Percentiles rank a stretch among this genome's conserved stretches.
Conservation (phyloP, 2,113 vertebrate species). For the Lethenteron camtschaticum region DNA sequence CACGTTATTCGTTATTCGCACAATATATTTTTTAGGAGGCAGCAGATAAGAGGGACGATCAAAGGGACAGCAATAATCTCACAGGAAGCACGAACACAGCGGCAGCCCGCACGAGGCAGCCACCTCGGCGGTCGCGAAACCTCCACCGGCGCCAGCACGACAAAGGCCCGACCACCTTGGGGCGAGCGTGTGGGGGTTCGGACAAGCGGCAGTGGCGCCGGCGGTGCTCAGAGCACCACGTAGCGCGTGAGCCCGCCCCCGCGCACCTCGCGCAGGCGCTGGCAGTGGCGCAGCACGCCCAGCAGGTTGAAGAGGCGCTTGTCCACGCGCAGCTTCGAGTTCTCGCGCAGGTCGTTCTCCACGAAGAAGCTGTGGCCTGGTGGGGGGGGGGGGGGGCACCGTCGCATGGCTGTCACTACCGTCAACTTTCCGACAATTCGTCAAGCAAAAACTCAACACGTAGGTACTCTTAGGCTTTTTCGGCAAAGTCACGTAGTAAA, state of each 20-base stretch:
- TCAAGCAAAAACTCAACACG: background rate
- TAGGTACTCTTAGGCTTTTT: background rate
- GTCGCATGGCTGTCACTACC: rapidly evolving
- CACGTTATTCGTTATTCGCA: no score
- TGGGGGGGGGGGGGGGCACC: constrained; percentile 7
- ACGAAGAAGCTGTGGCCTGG: constrained; percentile 53
- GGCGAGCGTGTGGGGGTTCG: no score
- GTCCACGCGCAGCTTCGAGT: constrained; percentile 40
- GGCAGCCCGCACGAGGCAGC: no score
- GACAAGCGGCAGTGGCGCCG: no score
- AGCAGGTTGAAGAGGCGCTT: constrained; percentile 49
- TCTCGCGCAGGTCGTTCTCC: constrained; percentile 51
- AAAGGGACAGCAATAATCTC: no score
- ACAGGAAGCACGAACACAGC: no score
- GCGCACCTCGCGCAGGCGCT: constrained; percentile 38
- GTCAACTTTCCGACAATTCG: background rate
- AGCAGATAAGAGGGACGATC: no score
- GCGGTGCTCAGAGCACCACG: constrained; percentile 22
- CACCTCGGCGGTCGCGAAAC: no score
- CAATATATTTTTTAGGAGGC: no score
- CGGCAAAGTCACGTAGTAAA: background rate
- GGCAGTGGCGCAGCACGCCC: constrained; percentile 64
- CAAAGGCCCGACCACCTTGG: no score
- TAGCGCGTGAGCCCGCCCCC: constrained; percentile 36
- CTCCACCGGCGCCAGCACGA: no score